A percentile compares a stretch with the other conserved stretches of the same genome.
Evolutionary conservation across 2,888 invertebrate species (phyloP).

Genomic region (Andrena trimmerana): DNA sequence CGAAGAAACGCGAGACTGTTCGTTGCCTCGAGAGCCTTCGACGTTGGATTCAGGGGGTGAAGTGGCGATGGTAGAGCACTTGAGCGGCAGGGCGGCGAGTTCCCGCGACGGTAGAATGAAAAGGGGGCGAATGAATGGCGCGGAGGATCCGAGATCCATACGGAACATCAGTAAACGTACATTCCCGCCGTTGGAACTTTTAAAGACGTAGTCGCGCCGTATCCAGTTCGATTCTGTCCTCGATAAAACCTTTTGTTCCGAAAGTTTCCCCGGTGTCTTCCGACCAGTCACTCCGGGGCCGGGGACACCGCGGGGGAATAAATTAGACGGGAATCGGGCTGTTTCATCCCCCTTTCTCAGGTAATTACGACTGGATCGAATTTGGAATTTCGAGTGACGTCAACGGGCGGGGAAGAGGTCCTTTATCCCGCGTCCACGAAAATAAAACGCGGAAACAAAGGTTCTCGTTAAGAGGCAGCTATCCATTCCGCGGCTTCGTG

Average conservation of each 20-base stretch:
- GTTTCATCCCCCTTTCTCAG: too few species aligned
- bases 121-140: slow-evolving; percentile 47
- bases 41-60: slow-evolving; percentile 18
- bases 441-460: slow-evolving; percentile 32
- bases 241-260: not conserved
- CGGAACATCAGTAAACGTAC: slow-evolving; percentile 27
- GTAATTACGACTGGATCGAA: not conserved
- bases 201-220: slow-evolving; percentile 15
- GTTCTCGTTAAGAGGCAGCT: slow-evolving; percentile 34
- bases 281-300: not conserved
- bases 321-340: not conserved
- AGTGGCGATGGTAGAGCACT: slow-evolving; percentile 31
- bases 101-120: slow-evolving; percentile 31
- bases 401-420: not conserved
- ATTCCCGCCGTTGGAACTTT: slow-evolving; percentile 19
- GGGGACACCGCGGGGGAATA: not conserved
- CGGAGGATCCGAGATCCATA: slow-evolving; percentile 37
- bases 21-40: slow-evolving; percentile 21
- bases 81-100: slow-evolving; percentile 12
- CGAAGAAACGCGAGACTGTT: slow-evolving; percentile 22
- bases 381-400: slow-evolving; percentile 14
- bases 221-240: not conserved
- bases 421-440: not conserved
- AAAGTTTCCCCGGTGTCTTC: not conserved
- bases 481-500: not conserved